Percentiles rank a stretch among this genome's conserved stretches.
phyloP scores from a whole-genome alignment of 2,888 invertebrate species.

The Trissoscelio sp. region DNA sequence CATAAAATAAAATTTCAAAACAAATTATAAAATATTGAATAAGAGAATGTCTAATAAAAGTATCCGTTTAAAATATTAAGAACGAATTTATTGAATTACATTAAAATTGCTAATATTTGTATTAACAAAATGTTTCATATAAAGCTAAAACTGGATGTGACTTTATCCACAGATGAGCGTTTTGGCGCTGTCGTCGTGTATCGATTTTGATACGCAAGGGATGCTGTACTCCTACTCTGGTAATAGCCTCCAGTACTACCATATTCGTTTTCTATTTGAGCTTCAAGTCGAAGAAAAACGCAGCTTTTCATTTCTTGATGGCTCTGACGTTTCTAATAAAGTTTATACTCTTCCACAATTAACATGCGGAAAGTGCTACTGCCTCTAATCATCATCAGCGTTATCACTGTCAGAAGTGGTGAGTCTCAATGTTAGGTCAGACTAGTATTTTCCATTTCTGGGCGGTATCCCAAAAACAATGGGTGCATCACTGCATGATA shows the following conservation, averaged over 20 bases:
- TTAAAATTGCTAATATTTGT: not conserved
- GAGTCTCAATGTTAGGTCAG: conserved; percentile 54
- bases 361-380: conserved; percentile 57
- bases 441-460: conserved; percentile 29
- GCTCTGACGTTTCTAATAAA: conserved; percentile 32
- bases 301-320: conserved; percentile 53
- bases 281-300: conserved; percentile 21
- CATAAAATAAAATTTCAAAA: no score
- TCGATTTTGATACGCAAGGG: conserved; percentile 75
- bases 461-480: conserved; percentile 56
- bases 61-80: no score
- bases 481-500: not conserved
- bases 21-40: no score
- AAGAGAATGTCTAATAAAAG: no score
- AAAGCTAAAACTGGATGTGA: conserved; percentile 37
- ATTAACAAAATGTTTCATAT: conserved; percentile 5
- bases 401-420: conserved; percentile 55
- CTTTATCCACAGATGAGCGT: conserved; percentile 55
- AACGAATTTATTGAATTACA: no score
- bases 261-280: conserved; percentile 58
- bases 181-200: conserved; percentile 76
- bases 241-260: conserved; percentile 52
- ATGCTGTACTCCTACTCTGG: conserved; percentile 71
- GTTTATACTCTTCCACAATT: conserved; percentile 35
- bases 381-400: conserved; percentile 24